Conservation (phyloP, 2,888 invertebrate species). For the Melinaea menophilus region DNA sequence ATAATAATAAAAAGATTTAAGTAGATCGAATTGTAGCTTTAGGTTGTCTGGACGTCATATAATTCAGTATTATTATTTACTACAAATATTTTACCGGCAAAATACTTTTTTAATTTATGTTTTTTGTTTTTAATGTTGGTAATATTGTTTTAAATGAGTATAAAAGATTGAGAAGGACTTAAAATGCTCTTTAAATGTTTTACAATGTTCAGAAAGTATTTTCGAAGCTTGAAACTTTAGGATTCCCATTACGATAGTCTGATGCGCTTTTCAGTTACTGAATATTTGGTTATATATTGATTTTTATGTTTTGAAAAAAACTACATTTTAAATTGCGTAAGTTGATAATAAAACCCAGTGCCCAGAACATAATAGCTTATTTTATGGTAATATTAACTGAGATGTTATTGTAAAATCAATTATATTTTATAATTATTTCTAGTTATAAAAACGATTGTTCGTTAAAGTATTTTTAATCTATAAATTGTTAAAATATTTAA, state of each 20-base stretch:
- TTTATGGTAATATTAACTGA: slow-evolving; percentile 23
- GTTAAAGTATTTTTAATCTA: neutral
- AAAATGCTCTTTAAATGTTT: slow-evolving; percentile 7
- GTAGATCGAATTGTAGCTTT: no score
- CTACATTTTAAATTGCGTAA: neutral
- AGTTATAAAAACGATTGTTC: no score
- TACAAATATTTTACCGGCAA: no score
- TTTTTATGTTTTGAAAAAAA: neutral
- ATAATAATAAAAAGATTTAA: no score
- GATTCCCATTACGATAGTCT: slow-evolving; percentile 13
- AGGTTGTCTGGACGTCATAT: no score
- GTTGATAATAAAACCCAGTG: neutral
- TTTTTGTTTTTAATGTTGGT: no score
- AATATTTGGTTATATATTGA: neutral
- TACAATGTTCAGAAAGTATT: slow-evolving; percentile 14
- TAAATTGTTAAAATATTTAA: neutral
- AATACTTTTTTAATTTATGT: no score
- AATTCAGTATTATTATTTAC: no score
- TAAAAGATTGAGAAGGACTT: neutral
- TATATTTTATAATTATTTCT: no score
- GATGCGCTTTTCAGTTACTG: neutral
- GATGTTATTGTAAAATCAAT: slow-evolving; percentile 7
- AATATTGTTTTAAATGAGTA: neutral
- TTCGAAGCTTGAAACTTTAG: slow-evolving; percentile 9
- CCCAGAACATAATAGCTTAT: no score